A percentile compares a stretch with the other conserved stretches of the same genome.
phyloP scores from a whole-genome alignment of 2,797 vertebrate species.

The Molossus alvarezi region DNA sequence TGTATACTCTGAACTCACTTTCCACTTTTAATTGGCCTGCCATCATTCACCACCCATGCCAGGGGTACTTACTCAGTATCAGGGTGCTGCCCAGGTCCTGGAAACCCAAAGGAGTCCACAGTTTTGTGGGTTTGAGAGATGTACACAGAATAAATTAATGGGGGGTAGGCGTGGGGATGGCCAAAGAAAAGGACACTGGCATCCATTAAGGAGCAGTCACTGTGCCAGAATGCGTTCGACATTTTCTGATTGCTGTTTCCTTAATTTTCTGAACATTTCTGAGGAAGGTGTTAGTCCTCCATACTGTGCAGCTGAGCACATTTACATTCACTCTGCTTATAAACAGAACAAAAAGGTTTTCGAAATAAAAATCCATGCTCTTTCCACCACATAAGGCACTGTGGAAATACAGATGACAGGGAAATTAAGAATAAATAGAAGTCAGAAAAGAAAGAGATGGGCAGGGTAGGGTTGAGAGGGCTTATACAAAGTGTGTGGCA shows the following conservation, averaged over 20 bases:
- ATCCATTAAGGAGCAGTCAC: not conserved
- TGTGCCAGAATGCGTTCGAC: not conserved
- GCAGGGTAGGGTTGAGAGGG: not conserved
- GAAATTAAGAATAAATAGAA: not conserved
- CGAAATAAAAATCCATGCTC: not conserved
- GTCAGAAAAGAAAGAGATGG: not conserved
- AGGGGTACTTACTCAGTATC: not conserved
- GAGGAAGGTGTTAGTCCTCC: not conserved
- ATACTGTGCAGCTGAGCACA: not conserved
- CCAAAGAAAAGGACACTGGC: not conserved
- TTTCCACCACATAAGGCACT: not conserved
- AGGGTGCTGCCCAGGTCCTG: not conserved
- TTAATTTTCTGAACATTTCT: not conserved
- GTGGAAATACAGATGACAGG: not conserved
- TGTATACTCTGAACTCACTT: not conserved
- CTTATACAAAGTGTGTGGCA: not conserved
- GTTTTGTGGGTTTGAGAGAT: not conserved
- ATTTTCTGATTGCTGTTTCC: not conserved
- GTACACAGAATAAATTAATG: not conserved
- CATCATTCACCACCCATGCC: not conserved
- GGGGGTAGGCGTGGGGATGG: no score
- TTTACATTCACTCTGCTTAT: not conserved
- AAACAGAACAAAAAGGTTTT: not conserved
- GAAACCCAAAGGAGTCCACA: not conserved
- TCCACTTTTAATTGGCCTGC: not conserved